Evolutionary conservation across 2,113 vertebrate genomes (phyloP), one percentile per base, ranked within the genome.

Genomic region (Gobiocypris rarus): DNA sequence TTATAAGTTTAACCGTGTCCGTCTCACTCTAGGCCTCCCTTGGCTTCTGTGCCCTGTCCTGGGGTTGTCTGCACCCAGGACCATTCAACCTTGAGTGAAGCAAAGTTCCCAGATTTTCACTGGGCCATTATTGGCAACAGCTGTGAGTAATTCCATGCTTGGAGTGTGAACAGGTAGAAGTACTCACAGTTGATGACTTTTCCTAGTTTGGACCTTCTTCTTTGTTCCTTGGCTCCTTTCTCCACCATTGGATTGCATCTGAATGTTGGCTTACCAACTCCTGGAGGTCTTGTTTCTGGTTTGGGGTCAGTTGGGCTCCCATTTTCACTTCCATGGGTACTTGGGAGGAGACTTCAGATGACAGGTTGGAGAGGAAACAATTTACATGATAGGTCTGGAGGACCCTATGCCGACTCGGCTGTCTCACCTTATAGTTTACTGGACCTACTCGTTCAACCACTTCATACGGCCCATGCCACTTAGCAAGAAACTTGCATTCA

Each of bases 361-460:
- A 28, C 24, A 28, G 24, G 5, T 4, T 26, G 24, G 24, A 61
- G 26, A 61, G n/a, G n/a, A n/a, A n/a, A n/a, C n/a, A n/a, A 58
- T 58, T n/a, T 22, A 58, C 9, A 58, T n/a, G 56, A 58, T 58
- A n/a, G 4, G 24, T 59, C n/a, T 58, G 54, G 8, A 22, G 2
- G 8, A 11, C 22, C 22, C 9, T 4, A 9, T 1, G 1, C 9
- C 4, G 3, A 1, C 56, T 1, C 0, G 22, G n/a, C 9, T 24
- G n/a, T 9, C n/a, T 59, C 3, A 24, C 22, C 56, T 24, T 59
- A 59, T 59, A 59, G 56, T 59, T 59, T 1, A 59, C n/a, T 24
- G 56, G n/a, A 59, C 9, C 9, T 3, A 59, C n/a, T 13, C 10
- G 4, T 5, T 61, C 10, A 17, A 67, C 28, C 31, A 67, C 28